phyloP scores from a whole-genome alignment of 2,888 invertebrate species.

The Amblyjoppa proteus region DNA sequence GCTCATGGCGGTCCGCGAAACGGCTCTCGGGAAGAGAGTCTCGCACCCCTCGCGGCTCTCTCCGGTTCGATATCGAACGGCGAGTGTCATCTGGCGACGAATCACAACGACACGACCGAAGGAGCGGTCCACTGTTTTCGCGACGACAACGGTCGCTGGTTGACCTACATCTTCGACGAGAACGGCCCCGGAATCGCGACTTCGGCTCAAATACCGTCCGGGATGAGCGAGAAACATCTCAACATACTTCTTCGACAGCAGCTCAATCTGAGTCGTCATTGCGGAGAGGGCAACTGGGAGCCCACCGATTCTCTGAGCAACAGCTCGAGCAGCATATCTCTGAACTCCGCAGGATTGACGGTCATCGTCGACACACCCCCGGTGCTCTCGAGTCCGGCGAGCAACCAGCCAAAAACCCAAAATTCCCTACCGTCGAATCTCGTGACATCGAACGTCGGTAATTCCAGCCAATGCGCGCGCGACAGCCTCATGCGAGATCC shows the following conservation, averaged over 20 bases:
- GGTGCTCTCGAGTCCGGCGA: slow-evolving; percentile 78
- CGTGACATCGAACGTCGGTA: slow-evolving; percentile 82
- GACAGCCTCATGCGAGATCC: slow-evolving; percentile 83
- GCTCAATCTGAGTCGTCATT: slow-evolving; percentile 70
- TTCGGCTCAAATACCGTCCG: slow-evolving; percentile 77
- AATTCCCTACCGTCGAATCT: slow-evolving; percentile 77
- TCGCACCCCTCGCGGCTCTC: slow-evolving; percentile 82
- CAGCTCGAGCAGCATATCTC: slow-evolving; percentile 86
- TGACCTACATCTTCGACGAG: slow-evolving; percentile 94
- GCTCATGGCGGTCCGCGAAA: slow-evolving; percentile 78
- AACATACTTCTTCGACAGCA: slow-evolving; percentile 81
- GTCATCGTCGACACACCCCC: slow-evolving; percentile 84
- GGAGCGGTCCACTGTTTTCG: slow-evolving; percentile 95
- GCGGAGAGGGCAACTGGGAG: slow-evolving; percentile 79
- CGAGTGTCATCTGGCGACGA: slow-evolving; percentile 90
- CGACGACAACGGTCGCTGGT: slow-evolving; percentile 95
- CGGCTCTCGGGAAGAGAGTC: slow-evolving; percentile 75
- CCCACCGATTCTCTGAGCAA: slow-evolving; percentile 84
- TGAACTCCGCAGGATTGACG: slow-evolving; percentile 84
- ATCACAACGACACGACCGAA: slow-evolving; percentile 91
- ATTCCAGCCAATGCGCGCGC: slow-evolving; percentile 85
- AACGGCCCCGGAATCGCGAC: slow-evolving; percentile 88
- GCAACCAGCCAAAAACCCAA: slow-evolving; percentile 76
- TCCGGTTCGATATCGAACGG: slow-evolving; percentile 85
- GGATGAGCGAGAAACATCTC: slow-evolving; percentile 81